A percentile compares a stretch with the other conserved stretches of the same genome.
phyloP scores from a whole-genome alignment of 2,797 vertebrate genomes.

The Echiichthys vipera region DNA sequence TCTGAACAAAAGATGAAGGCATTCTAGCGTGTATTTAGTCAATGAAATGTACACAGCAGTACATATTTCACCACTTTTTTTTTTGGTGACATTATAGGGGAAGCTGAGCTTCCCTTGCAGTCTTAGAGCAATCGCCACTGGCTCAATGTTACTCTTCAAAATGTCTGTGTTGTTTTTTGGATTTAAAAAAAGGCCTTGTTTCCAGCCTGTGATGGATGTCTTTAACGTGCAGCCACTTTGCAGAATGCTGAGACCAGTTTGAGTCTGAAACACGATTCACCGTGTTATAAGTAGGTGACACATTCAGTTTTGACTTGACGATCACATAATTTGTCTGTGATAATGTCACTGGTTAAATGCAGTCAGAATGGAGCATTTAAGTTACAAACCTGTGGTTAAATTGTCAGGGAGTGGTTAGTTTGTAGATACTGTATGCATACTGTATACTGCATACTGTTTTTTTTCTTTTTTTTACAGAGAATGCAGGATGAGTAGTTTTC shows the following conservation, averaged over 20 bases:
- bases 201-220: neutral
- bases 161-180: slow-evolving; percentile 20
- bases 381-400: slow-evolving; percentile 18
- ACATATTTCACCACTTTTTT: too few relatives aligned
- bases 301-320: slow-evolving; percentile 6
- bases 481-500: slow-evolving; percentile 22
- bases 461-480: slow-evolving; percentile 19
- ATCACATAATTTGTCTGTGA: slow-evolving; percentile 11
- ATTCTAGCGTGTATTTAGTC: too few relatives aligned
- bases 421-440: too few relatives aligned
- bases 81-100: too few relatives aligned
- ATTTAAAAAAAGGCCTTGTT: slow-evolving; percentile 24
- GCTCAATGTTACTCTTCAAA: slow-evolving; percentile 35
- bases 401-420: slow-evolving; percentile 17
- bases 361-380: neutral
- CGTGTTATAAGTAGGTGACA: slow-evolving; percentile 20
- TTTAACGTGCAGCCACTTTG: slow-evolving; percentile 2
- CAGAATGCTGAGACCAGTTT: neutral
- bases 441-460: too few relatives aligned
- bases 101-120: too few relatives aligned
- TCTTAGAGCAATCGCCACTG: too few relatives aligned
- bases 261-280: neutral
- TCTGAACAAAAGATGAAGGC: too few relatives aligned
- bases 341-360: slow-evolving; percentile 6
- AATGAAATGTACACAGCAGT: too few relatives aligned